Evolutionary conservation across 2,113 vertebrate genomes (phyloP), one percentile per base, ranked within the genome.

Genomic region (Prolemur simus): DNA sequence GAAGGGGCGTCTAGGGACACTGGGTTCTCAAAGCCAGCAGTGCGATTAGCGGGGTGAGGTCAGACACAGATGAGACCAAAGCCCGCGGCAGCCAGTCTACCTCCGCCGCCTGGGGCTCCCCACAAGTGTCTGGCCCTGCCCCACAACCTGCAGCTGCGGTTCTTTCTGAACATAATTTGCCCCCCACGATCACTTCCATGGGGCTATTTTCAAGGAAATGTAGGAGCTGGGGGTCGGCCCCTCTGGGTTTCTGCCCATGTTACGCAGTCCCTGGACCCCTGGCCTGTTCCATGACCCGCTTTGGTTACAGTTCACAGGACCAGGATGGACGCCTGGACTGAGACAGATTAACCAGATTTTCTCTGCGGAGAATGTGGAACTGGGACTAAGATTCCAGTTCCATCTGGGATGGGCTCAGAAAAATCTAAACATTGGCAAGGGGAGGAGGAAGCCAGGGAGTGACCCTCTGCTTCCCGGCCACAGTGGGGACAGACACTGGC

Each of bases 141-240:
- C 17, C 5, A 4, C 37, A 78, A 25, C 34, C 20, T 0, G 39
- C 42, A 13, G 29, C n/a, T 0, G 4, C 7, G 17, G 27, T 4
- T 34, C 15, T 34, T 25, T 11, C 6, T 1, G 18, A 34, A 56
- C 0, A 37, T 0, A 49, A 34, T 2, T n/a, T 11, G 15, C 49
- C 18, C 13, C 20, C 42, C 7, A 1, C 0, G 2, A 42, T 32
- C 42, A 54, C 60, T 23, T 20, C 34, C 25, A 3, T 2, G 45
- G 39, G 63, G 47, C 45, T 7, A 3, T 32, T 39, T 15, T 6
- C 25, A 37, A 71, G 73, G 71, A 32, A 84, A 39, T 25, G 12
- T 32, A 15, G 8, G 42, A 52, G 87, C 2, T 14, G 7, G 4
- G 42, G 60, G 60, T 18, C 0, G 3, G 8, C n/a, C 4, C 6